Conservation (phyloP, 1,140 invertebrate species). For the Goniozus legneri region DNA sequence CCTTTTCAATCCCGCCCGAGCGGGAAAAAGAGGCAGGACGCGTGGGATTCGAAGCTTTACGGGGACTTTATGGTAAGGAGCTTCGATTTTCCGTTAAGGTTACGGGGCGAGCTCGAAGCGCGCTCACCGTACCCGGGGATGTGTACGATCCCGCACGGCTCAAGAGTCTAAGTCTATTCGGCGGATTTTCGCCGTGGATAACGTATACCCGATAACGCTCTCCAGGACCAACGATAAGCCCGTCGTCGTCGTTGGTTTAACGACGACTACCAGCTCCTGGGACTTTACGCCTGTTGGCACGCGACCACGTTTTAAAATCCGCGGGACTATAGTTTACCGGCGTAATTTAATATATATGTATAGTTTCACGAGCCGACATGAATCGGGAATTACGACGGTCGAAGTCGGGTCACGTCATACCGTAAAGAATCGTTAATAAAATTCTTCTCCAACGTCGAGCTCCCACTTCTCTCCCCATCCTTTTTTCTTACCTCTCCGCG, state of each 20-base stretch:
- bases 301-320: too few species aligned
- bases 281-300: too few species aligned
- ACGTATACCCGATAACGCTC: constrained; percentile 25
- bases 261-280: too few species aligned
- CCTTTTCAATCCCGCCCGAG: constrained; percentile 25
- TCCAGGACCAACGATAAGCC: not conserved
- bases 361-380: too few species aligned
- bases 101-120: constrained; percentile 17
- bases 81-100: constrained; percentile 44
- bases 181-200: constrained; percentile 32
- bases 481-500: not conserved
- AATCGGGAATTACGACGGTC: too few species aligned
- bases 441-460: not conserved
- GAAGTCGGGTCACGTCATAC: too few species aligned
- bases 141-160: constrained; percentile 14
- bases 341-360: too few species aligned
- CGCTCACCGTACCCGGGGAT: constrained; percentile 12
- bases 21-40: constrained; percentile 17
- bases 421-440: too few species aligned
- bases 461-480: not conserved
- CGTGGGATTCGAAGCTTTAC: constrained; percentile 31
- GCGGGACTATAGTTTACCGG: too few species aligned
- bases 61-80: constrained; percentile 42
- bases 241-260: too few species aligned
- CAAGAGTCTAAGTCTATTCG: constrained; percentile 24